These are phyloP conservation scores for Anorthoa munda DNA, from an alignment of 2,888 invertebrate species.

Conservation along the genomic window DNA sequence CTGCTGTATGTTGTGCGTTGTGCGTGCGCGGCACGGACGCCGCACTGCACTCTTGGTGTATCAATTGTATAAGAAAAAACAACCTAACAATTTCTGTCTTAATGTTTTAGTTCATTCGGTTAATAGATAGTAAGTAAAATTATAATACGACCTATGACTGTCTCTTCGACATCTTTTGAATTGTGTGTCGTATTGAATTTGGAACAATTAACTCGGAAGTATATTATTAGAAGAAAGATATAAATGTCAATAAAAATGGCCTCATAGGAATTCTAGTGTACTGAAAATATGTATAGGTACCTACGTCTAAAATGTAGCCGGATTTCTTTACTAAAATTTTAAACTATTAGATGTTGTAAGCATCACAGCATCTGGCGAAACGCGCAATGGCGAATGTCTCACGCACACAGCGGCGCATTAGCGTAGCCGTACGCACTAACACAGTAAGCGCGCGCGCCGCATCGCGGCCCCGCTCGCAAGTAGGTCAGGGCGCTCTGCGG, in stretches of 20 bases:
- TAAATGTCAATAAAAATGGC: neutral
- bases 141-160: neutral
- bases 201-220: neutral
- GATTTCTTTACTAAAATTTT: conserved; percentile 71
- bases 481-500: conserved; percentile 91
- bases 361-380: conserved; percentile 89
- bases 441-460: conserved; percentile 88
- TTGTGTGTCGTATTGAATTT: neutral
- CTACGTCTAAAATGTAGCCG: conserved; percentile 16
- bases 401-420: conserved; percentile 82
- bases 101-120: neutral
- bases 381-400: conserved; percentile 86
- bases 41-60: no score
- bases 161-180: neutral
- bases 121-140: neutral
- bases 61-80: no score
- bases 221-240: neutral
- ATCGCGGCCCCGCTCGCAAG: conserved; percentile 90
- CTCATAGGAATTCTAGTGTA: neutral
- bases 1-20: no score
- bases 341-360: conserved; percentile 83
- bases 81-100: neutral
- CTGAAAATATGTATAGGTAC: neutral
- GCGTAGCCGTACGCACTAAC: conserved; percentile 80
- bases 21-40: no score